These are phyloP conservation scores for Diplodus puntazzo DNA, from an alignment of 2,797 vertebrate species.

Conservation along the genomic window DNA sequence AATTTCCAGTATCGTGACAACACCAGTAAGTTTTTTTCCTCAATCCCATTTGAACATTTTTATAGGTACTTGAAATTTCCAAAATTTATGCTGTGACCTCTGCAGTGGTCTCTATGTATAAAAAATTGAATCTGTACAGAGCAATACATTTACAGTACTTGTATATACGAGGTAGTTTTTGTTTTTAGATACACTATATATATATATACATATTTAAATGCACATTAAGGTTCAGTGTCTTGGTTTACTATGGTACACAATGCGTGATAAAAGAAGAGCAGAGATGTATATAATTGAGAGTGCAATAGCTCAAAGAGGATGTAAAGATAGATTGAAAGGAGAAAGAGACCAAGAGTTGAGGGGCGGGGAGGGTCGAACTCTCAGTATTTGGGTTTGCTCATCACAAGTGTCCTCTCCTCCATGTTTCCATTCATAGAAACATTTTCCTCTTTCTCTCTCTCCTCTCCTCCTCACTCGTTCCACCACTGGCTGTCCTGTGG, in stretches of 20 bases:
- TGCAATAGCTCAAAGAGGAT: background rate
- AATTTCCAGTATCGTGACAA: too few relatives aligned
- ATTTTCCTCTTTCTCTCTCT: constrained; percentile 15
- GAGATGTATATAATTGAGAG: background rate
- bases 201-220: too few relatives aligned
- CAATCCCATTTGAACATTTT: background rate
- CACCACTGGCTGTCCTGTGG: constrained; percentile 64
- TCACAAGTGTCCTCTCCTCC: constrained; percentile 68
- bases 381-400: constrained; percentile 45
- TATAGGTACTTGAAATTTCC: too few relatives aligned
- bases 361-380: constrained; percentile 2
- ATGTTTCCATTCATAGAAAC: constrained; percentile 86
- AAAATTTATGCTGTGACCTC: background rate
- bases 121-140: background rate
- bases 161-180: background rate
- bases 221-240: background rate
- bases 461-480: constrained; percentile 16
- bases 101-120: background rate
- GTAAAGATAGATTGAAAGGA: background rate
- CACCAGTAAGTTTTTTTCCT: background rate
- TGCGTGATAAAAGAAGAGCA: too few relatives aligned
- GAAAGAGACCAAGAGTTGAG: background rate
- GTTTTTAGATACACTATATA: background rate
- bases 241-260: background rate
- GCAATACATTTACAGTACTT: background rate